Evolutionary conservation across 2,888 invertebrate species (phyloP).

Genomic region (Proisotoma minuta): DNA sequence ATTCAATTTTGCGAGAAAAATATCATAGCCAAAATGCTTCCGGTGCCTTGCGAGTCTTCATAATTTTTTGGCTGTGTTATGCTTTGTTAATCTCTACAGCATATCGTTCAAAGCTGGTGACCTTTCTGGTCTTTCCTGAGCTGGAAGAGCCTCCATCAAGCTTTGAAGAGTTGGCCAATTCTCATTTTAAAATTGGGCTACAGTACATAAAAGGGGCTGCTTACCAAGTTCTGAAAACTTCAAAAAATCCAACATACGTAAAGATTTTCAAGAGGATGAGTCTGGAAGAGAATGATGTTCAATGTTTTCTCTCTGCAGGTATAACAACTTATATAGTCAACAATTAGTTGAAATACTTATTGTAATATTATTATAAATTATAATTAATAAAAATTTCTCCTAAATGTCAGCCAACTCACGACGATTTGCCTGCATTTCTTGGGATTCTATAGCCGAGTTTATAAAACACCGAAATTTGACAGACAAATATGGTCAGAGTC

Average conservation of each 20-base stretch:
- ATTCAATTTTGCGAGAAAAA: background rate
- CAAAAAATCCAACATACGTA: conserved; percentile 38
- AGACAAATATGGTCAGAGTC: conserved; percentile 30
- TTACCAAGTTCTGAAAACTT: conserved; percentile 34
- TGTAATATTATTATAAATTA: no score
- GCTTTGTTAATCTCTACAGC: conserved; percentile 29
- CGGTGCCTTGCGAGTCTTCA: conserved; percentile 14
- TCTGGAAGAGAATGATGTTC: conserved; percentile 33
- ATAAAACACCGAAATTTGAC: conserved; percentile 35
- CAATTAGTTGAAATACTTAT: no score
- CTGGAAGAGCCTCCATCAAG: conserved; percentile 27
- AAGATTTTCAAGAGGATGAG: conserved; percentile 38
- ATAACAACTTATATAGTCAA: no score
- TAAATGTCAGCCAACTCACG: conserved; percentile 17
- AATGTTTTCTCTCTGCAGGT: conserved; percentile 25
- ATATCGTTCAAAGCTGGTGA: conserved; percentile 35
- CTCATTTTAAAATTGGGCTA: conserved; percentile 29
- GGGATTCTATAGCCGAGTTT: conserved; percentile 40
- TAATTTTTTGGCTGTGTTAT: conserved; percentile 32
- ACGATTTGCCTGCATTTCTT: conserved; percentile 39
- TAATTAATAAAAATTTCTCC: no score
- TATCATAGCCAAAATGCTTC: background rate
- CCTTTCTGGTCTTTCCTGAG: conserved; percentile 37
- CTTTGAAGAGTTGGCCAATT: conserved; percentile 35
- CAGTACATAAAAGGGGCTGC: conserved; percentile 41